Evolutionary conservation across 2,888 invertebrate genomes (phyloP), one percentile per base, ranked within the genome.

Genomic region (Lysandra bellargus): DNA sequence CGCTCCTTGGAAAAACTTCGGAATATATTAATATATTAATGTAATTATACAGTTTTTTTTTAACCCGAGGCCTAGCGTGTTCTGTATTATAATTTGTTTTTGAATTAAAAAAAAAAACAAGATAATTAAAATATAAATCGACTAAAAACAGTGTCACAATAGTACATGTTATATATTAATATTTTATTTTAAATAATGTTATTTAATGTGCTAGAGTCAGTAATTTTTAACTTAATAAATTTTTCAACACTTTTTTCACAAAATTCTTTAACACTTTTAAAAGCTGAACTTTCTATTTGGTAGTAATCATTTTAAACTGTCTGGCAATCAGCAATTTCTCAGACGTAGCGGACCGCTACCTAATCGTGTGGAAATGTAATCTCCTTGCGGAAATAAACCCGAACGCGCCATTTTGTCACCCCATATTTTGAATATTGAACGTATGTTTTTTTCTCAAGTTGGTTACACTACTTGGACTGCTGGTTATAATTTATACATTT

Each of bases 361-460:
- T 14, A 69, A 69, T 69, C 69, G 69, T 69, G 37, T 37, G 37
- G 69, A 69, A 69, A 69, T 33, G 69, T 69, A 69, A 69, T 69
- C 69, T 69, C 33, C 69, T 69, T 4, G 33, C 33, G 69, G 69
- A 69, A 69, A 69, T 69, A 69, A 69, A 37, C 69, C 0, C 33
- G 17, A 33, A 69, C 69, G 33, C 33, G 69, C 6, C 69, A 69
- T 37, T 69, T 37, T 37, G 33, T 69, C 69, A 17, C 12, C 69
- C 69, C 69, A 5, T 69, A 14, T 33, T 33, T 69, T 69, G 33
- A 64, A 64, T 7, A 17, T n/a, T 6, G n/a, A n/a, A 60, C n/a
- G 60, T n/a, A n/a, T 1, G 12, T 14, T 53, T 53, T 53, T 14
- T 53, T 53, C 12, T 4, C 60, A 61, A 61, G n/a, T 61, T n/a